Conservation (phyloP, 2,113 vertebrate species). For the Probosciger aterrimus region DNA sequence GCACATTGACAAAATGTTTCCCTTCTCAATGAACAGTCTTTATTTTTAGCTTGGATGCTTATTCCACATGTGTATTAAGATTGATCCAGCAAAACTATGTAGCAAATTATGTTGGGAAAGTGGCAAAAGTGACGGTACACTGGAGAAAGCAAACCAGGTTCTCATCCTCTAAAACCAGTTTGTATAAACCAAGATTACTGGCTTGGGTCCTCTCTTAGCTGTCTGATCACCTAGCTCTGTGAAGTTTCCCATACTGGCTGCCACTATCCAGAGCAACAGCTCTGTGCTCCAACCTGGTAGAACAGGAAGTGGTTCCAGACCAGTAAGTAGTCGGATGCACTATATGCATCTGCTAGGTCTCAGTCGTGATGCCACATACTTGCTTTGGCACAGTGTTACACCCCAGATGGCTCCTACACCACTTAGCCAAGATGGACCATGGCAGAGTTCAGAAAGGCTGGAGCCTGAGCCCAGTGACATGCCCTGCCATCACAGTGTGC, state of each 20-base stretch:
- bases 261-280: fast-evolving
- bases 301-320: background rate
- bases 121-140: background rate
- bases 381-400: background rate
- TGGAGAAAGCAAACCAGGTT: background rate
- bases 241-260: background rate
- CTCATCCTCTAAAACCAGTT: background rate
- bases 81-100: background rate
- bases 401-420: background rate
- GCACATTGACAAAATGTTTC: slow-evolving; percentile 14
- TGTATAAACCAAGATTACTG: background rate
- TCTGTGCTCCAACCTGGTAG: background rate
- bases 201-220: background rate
- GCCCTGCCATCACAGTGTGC: background rate
- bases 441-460: background rate
- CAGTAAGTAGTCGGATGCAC: background rate
- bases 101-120: background rate
- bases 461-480: background rate
- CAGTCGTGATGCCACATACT: background rate
- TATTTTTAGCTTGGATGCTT: slow-evolving; percentile 32
- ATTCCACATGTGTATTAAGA: background rate
- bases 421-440: background rate
- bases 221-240: background rate
- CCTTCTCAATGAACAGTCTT: background rate
- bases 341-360: fast-evolving